Evolutionary conservation across 2,797 vertebrate genomes (phyloP).

Genomic region (Denticeps clupeoides): DNA sequence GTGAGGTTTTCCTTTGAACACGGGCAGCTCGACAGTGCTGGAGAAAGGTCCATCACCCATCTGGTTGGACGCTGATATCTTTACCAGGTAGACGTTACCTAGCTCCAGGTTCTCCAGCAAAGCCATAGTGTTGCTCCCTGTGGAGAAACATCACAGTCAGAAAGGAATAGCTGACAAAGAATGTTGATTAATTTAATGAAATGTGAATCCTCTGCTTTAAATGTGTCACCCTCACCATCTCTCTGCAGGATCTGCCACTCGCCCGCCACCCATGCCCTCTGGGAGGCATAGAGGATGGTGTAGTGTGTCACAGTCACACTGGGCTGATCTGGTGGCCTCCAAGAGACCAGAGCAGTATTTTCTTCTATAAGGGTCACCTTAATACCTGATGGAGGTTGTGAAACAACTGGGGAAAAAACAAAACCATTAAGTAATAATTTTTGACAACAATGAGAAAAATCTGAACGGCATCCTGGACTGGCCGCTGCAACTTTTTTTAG

Average conservation of each 20-base stretch:
- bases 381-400: slow-evolving; percentile 74
- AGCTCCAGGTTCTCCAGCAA: slow-evolving; percentile 82
- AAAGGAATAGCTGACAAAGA: no score
- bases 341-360: slow-evolving; percentile 87
- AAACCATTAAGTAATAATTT: no score
- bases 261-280: slow-evolving; percentile 75
- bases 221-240: slow-evolving; percentile 88
- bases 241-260: slow-evolving; percentile 82
- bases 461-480: no score
- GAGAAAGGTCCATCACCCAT: slow-evolving; percentile 93
- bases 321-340: slow-evolving; percentile 77
- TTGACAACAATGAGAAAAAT: no score
- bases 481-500: no score
- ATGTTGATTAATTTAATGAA: no score
- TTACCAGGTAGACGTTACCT: slow-evolving; percentile 82
- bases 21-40: slow-evolving; percentile 67
- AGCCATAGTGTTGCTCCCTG: slow-evolving; percentile 88
- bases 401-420: slow-evolving; percentile 61
- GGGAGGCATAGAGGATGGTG: slow-evolving; percentile 81
- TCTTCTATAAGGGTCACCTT: slow-evolving; percentile 87
- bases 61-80: slow-evolving; percentile 86
- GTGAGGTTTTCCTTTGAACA: slow-evolving; percentile 58
- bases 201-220: no score
- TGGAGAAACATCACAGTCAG: slow-evolving; percentile 15
- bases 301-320: slow-evolving; percentile 74